Evolutionary conservation across 2,888 invertebrate genomes (phyloP).

Genomic region (Formica aserva): DNA sequence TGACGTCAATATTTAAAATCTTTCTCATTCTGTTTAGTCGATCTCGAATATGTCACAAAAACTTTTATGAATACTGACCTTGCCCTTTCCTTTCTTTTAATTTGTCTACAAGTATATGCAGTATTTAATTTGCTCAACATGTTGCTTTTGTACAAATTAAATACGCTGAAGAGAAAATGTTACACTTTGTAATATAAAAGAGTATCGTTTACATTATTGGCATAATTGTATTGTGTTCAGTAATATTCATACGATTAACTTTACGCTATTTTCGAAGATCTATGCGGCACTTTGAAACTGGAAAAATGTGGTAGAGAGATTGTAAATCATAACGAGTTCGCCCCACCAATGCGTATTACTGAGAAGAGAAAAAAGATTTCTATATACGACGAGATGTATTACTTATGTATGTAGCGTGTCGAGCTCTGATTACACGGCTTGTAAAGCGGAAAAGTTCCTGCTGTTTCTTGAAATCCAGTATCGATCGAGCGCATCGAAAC

Average conservation of each 20-base stretch:
- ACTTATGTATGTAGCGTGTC: conserved; percentile 57
- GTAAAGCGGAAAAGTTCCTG: conserved; percentile 56
- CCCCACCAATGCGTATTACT: conserved; percentile 28
- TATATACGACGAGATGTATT: conserved; percentile 47
- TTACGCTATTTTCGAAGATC: conserved; percentile 3
- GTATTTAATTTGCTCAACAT: background rate
- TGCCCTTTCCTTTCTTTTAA: background rate
- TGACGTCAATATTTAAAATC: conserved; percentile 27
- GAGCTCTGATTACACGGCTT: conserved; percentile 57
- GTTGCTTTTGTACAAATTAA: background rate
- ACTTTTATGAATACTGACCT: background rate
- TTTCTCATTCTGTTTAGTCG: conserved; percentile 15
- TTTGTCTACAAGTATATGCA: background rate
- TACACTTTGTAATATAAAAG: background rate
- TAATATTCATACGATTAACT: background rate
- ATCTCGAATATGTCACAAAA: background rate
- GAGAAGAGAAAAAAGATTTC: conserved; percentile 38
- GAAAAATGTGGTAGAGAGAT: conserved; percentile 39
- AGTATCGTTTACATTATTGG: background rate
- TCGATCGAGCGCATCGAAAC: conserved; percentile 63
- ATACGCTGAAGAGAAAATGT: background rate
- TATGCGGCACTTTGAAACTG: background rate
- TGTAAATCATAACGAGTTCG: conserved; percentile 28
- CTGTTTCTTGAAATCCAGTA: conserved; percentile 60
- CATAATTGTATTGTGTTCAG: background rate